Evolutionary conservation across 2,888 invertebrate species (phyloP), one percentile per base, ranked within the genome.

Genomic region (Coremacera marginata): DNA sequence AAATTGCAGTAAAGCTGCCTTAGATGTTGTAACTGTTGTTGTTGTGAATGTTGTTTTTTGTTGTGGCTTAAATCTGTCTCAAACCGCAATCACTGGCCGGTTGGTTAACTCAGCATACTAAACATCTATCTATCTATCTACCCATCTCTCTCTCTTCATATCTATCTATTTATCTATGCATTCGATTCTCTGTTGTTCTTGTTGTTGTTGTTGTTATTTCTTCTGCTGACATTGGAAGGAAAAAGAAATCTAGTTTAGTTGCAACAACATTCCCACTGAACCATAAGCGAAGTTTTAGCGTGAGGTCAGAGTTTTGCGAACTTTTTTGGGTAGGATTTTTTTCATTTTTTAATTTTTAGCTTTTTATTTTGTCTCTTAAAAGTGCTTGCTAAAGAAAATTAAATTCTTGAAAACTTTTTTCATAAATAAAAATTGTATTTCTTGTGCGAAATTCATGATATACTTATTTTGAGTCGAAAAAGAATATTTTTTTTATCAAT

Each of bases 171-270:
- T 60, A 68, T 11, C 44, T 44, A 44, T 37, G 8, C 8, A 37
- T 8, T 37, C 25, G 44, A 25, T 27, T 60, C 14, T n/a, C 7
- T 31, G 3, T 31, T 55, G 22, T 55, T 27, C 49, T 31, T 70
- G 55, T 49, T 31, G 65, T 27, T 65, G 16, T 68, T 57, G 19
- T 25, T 27, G 57, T 68, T 14, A 34, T 62, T 49, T 51, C 68
- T 19, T 51, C 31, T 22, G 70, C 37, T 70, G 51, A 62, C 70
- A 60, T 75, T 75, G 34, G 37, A 25, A 57, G 25, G 16, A 65
- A 65, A 37, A 34, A 31, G n/a, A 65, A 34, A 65, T 5, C 65
- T 25, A 7, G n/a, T 25, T 65, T 11, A 65, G 27, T 31, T 65
- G 27, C 19, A 19, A 19, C 25, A 31, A 31, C 31, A 31, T 31